phyloP scores from a whole-genome alignment of 2,797 vertebrate species.

The Pygocentrus nattereri region DNA sequence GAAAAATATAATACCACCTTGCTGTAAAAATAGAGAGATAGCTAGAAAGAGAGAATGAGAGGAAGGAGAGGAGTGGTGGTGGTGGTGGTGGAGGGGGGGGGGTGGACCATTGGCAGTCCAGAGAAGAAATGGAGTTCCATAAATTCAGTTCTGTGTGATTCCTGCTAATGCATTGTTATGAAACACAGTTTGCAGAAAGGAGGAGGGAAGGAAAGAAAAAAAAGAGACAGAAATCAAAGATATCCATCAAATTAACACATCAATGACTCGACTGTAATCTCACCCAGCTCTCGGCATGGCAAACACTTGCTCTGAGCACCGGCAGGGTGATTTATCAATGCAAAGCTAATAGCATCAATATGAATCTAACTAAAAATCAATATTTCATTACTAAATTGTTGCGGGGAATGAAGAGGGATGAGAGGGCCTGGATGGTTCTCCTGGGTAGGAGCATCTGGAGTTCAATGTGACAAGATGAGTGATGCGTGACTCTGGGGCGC shows the following conservation, averaged over 20 bases:
- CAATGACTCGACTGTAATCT: constrained; percentile 94
- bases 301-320: constrained; percentile 70
- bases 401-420: constrained; percentile 99
- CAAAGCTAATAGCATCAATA: constrained; percentile 99
- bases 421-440: constrained; percentile 87
- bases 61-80: constrained; percentile 16
- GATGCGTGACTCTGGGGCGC: constrained; percentile 86
- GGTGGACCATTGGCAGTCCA: constrained; percentile 50
- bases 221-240: constrained; percentile 79
- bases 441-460: constrained; percentile 97
- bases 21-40: constrained; percentile 51
- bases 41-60: constrained; percentile 20
- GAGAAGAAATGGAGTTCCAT: constrained; percentile 55
- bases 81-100: too few relatives aligned
- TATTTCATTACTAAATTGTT: constrained; percentile 99
- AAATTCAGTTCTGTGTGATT: constrained; percentile 61
- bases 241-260: constrained; percentile 99
- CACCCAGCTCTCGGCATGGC: constrained; percentile 83
- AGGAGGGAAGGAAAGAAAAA: constrained; percentile 54
- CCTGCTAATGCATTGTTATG: constrained; percentile 58
- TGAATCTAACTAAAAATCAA: constrained; percentile 99
- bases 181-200: constrained; percentile 58
- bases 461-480: constrained; percentile 95
- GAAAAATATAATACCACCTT: constrained; percentile 61
- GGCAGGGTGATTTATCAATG: constrained; percentile 97